Percentiles rank a stretch among this genome's conserved stretches.
Conservation (phyloP, 2,113 vertebrate species). For the Aspiorhynchus laticeps region DNA sequence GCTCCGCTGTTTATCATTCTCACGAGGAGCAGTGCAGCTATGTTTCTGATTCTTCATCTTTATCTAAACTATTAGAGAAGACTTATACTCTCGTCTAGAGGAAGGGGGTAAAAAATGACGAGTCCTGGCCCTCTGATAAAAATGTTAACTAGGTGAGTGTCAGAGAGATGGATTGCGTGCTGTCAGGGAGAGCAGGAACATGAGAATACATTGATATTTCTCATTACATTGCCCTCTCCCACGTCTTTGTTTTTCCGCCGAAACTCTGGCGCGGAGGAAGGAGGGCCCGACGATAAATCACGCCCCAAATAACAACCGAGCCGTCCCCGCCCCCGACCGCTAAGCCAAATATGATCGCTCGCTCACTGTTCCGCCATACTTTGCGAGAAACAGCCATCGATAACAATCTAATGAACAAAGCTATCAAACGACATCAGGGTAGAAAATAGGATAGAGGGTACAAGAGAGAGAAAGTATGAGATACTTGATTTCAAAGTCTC, state of each 20-base stretch:
- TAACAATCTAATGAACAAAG: slow-evolving; percentile 85
- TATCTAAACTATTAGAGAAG: slow-evolving; percentile 80
- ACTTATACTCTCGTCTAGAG: slow-evolving; percentile 79
- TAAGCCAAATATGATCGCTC: slow-evolving; percentile 78
- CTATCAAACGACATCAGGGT: slow-evolving; percentile 76
- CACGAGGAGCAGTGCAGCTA: slow-evolving; percentile 65
- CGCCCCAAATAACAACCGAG: slow-evolving; percentile 78
- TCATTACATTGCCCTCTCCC: slow-evolving; percentile 85
- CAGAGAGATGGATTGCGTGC: slow-evolving; percentile 88
- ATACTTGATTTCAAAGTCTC: slow-evolving; percentile 52
- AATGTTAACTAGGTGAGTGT: slow-evolving; percentile 94
- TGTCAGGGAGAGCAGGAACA: slow-evolving; percentile 83
- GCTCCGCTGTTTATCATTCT: slow-evolving; percentile 53
- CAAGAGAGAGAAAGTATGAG: slow-evolving; percentile 29
- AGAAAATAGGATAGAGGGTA: slow-evolving; percentile 26
- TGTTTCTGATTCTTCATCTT: slow-evolving; percentile 73
- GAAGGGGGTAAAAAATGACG: slow-evolving; percentile 76
- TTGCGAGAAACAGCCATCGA: slow-evolving; percentile 79
- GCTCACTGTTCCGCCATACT: slow-evolving; percentile 75
- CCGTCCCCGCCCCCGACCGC: slow-evolving; percentile 61
- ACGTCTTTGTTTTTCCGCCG: slow-evolving; percentile 80
- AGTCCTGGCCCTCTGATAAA: slow-evolving; percentile 88
- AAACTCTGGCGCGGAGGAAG: slow-evolving; percentile 78
- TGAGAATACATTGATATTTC: slow-evolving; percentile 91
- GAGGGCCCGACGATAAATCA: slow-evolving; percentile 83